Evolutionary conservation across 2,797 vertebrate genomes (phyloP).

Genomic region (Enteromius treurensis): DNA sequence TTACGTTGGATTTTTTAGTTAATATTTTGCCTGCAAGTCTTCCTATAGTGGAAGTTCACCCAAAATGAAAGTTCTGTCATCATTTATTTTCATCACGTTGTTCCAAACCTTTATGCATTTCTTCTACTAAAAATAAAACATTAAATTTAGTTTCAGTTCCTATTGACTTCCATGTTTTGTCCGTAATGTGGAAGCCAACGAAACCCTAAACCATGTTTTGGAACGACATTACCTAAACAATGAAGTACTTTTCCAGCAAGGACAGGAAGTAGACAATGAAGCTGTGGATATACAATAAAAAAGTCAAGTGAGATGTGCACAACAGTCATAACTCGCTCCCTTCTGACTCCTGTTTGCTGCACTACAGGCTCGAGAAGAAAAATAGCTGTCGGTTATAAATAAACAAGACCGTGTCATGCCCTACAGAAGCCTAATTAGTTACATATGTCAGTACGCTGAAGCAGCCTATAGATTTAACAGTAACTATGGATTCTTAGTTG

Average conservation of each 20-base stretch:
- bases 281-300: not conserved
- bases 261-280: not conserved
- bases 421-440: conserved; percentile 58
- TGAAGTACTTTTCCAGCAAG: not conserved
- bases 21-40: not conserved
- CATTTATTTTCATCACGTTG: not conserved
- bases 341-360: conserved; percentile 34
- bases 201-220: not conserved
- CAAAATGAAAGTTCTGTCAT: not conserved
- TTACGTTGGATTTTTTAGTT: not conserved
- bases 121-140: not conserved
- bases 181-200: not conserved
- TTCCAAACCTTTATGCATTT: not conserved
- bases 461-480: conserved; percentile 61
- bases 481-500: conserved; percentile 60
- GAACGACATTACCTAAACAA: not conserved
- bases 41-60: not conserved
- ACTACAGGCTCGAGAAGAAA: conserved; percentile 12
- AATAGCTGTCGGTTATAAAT: conserved; percentile 38
- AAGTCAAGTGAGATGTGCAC: not conserved
- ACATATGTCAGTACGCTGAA: conserved; percentile 51
- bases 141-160: not conserved
- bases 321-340: not conserved
- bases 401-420: conserved; percentile 48
- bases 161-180: not conserved